Percentiles rank a stretch among this genome's conserved stretches.
phyloP scores from a whole-genome alignment of 2,113 vertebrate species.

The Sylvietta virens region DNA sequence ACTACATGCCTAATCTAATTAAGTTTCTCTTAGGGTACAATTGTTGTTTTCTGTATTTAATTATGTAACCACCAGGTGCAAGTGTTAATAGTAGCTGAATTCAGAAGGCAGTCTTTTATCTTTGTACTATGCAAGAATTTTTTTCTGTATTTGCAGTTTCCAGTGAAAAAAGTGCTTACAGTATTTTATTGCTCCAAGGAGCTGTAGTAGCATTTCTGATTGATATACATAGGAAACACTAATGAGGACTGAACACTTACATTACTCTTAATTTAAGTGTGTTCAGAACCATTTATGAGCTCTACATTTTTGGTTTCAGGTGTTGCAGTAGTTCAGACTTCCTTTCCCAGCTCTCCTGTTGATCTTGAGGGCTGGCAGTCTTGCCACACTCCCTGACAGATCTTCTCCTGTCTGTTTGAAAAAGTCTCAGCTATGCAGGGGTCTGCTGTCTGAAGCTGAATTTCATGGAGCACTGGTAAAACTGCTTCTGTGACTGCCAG shows the following conservation, averaged over 20 bases:
- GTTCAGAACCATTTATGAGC: neutral
- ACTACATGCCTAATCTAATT: conserved; percentile 45
- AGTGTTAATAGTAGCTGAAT: conserved; percentile 45
- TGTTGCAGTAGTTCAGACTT: conserved; percentile 30
- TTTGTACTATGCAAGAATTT: neutral
- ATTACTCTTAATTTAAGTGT: neutral
- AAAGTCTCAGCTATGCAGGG: conserved; percentile 43
- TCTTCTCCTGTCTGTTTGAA: conserved; percentile 22
- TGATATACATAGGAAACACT: neutral
- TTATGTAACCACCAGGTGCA: conserved; percentile 46
- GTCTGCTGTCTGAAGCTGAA: conserved; percentile 28
- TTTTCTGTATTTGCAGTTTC: neutral
- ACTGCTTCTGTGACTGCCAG: conserved; percentile 10
- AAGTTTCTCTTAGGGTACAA: conserved; percentile 24
- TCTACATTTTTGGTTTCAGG: conserved; percentile 45
- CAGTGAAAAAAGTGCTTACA: neutral
- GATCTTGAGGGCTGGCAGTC: neutral
- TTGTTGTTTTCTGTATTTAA: conserved; percentile 44
- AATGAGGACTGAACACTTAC: conserved; percentile 6
- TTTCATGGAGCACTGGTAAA: conserved; percentile 25
- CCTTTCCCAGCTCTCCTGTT: conserved; percentile 27
- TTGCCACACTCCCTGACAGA: neutral
- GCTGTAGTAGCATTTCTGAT: neutral
- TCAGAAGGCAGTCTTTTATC: conserved; percentile 32
- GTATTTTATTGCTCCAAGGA: neutral